Conservation (phyloP, 2,888 invertebrate species). For the Ennomos fuscantarius region DNA sequence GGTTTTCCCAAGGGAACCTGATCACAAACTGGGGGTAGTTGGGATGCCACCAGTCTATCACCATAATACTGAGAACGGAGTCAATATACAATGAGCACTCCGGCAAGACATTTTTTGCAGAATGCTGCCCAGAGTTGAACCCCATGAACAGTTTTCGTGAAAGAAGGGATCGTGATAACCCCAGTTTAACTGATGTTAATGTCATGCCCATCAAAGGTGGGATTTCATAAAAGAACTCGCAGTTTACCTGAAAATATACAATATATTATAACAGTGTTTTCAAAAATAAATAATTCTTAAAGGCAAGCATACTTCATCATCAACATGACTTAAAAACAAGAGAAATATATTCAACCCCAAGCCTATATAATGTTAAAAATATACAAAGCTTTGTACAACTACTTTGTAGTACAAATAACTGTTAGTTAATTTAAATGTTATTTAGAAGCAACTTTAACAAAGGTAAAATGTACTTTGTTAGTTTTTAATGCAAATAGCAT, state of each 20-base stretch:
- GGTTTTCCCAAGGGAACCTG: slow-evolving; percentile 44
- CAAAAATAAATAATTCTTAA: too few species aligned
- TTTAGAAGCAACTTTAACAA: too few species aligned
- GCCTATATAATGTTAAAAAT: too few species aligned
- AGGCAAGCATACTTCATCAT: too few species aligned
- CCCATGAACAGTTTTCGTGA: slow-evolving; percentile 83
- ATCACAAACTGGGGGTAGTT: slow-evolving; percentile 60
- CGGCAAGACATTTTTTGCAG: slow-evolving; percentile 59
- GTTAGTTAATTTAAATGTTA: too few species aligned
- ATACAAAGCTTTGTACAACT: too few species aligned
- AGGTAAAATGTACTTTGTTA: too few species aligned
- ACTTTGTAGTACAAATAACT: too few species aligned
- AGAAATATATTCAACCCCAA: too few species aligned
- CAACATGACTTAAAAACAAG: too few species aligned
- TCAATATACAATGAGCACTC: slow-evolving; percentile 65
- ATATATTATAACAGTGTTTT: not conserved
- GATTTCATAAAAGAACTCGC: slow-evolving; percentile 81
- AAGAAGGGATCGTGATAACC: slow-evolving; percentile 78
- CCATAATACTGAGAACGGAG: slow-evolving; percentile 60
- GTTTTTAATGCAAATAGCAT: too few species aligned
- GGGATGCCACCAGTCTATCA: slow-evolving; percentile 66
- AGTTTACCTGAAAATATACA: slow-evolving; percentile 77
- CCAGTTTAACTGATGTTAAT: slow-evolving; percentile 81
- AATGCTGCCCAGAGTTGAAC: slow-evolving; percentile 67
- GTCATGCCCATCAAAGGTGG: slow-evolving; percentile 86